Evolutionary conservation across 2,888 invertebrate species (phyloP), one percentile per base, ranked within the genome.

Genomic region (Leucoptera coffeella): DNA sequence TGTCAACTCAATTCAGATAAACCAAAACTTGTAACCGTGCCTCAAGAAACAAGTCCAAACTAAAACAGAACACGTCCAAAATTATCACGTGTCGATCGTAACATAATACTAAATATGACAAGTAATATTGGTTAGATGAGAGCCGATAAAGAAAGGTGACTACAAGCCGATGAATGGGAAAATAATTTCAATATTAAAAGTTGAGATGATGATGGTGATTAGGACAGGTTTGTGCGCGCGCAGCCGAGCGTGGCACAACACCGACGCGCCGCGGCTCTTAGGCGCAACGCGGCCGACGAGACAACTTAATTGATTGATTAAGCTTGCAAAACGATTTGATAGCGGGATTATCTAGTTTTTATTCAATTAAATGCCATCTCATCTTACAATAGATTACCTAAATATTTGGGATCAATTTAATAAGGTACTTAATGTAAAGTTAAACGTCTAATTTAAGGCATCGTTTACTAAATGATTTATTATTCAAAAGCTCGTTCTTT

Each of bases 41-140:
- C n/a, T n/a, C n/a, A n/a, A n/a, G n/a, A n/a, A n/a, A n/a, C n/a
- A n/a, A n/a, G n/a, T n/a, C n/a, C n/a, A n/a, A n/a, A n/a, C n/a
- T n/a, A n/a, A n/a, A n/a, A n/a, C n/a, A n/a, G 10, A 19, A 38
- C 40, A 40, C 40, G 45, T 46, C 46, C 43, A 46, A 54, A 56
- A 57, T 59, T 51, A 60, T 47, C 49, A 55, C 40, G 50, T 55
- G 51, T 47, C 52, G 51, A 45, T 47, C 47, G 57, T 50, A 64
- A 61, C 54, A 47, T 60, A 59, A 65, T 59, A 61, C 49, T 50
- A 53, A 52, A 59, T 59, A 61, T 64, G 61, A 61, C 60, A 49
- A 49, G 53, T 47, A 50, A 48, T 50, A 60, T 60, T 54, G 50
- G 50, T 56, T 53, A 57, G 50, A 57, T 54, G 38, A 42, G 51